These are phyloP conservation scores for Eilema caniola DNA, from an alignment of 2,888 invertebrate genomes.

Conservation along the genomic window DNA sequence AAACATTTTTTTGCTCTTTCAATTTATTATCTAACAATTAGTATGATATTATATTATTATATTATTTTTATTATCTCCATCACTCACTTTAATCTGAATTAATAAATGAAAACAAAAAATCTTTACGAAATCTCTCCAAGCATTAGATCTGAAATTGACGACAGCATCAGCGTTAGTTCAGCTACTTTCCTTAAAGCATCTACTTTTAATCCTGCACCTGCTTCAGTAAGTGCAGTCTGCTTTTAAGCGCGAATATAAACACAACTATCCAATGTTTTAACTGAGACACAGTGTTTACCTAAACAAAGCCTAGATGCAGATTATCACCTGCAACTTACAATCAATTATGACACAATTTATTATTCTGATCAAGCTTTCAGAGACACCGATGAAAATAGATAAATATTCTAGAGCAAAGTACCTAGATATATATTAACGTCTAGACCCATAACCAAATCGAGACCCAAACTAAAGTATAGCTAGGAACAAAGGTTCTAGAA, in stretches of 20 bases:
- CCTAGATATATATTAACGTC: too few species aligned
- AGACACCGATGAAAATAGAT: background rate
- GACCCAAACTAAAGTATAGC: background rate
- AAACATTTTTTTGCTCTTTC: constrained; percentile 48
- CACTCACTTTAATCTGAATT: background rate
- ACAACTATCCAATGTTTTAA: constrained; percentile 41
- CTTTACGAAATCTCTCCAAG: background rate
- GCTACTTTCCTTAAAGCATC: constrained; percentile 58
- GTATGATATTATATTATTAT: too few species aligned
- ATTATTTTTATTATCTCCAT: background rate
- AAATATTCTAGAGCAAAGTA: background rate
- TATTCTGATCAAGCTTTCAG: background rate
- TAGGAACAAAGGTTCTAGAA: background rate
- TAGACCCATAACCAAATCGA: too few species aligned
- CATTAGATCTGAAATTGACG: constrained; percentile 37
- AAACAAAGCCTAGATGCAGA: background rate
- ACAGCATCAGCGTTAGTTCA: constrained; percentile 31
- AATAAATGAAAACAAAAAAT: background rate
- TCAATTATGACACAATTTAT: too few species aligned
- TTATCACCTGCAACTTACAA: background rate
- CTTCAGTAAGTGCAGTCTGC: constrained; percentile 74
- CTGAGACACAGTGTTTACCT: constrained; percentile 37
- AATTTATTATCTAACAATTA: constrained; percentile 58
- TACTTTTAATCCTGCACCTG: constrained; percentile 80
- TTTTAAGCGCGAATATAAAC: constrained; percentile 41